Percentiles rank a stretch among this genome's conserved stretches.
Evolutionary conservation across 2,888 invertebrate species (phyloP).

Genomic region (Erpobdella octoculata): DNA sequence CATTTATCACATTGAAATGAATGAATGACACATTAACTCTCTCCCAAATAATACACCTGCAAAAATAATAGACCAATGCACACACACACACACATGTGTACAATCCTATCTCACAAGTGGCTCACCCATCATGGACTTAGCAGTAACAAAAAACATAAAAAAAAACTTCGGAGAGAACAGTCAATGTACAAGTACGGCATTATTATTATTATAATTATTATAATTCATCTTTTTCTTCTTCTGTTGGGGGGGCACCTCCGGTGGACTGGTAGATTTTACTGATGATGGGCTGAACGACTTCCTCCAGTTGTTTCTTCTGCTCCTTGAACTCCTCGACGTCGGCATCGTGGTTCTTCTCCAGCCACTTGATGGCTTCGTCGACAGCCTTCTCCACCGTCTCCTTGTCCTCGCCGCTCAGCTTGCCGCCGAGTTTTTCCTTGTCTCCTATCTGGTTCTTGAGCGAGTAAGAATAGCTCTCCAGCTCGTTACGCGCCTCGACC

Average conservation of each 20-base stretch:
- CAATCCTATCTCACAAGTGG: too few relatives aligned
- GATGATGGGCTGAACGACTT: slow-evolving; percentile 91
- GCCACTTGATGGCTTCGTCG: slow-evolving; percentile 92
- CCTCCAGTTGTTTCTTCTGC: slow-evolving; percentile 86
- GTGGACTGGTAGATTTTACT: slow-evolving; percentile 81
- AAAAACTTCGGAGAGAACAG: too few relatives aligned
- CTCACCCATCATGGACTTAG: too few relatives aligned
- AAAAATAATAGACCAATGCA: too few relatives aligned
- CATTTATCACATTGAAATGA: too few relatives aligned
- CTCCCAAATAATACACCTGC: too few relatives aligned
- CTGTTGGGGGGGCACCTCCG: slow-evolving; percentile 59
- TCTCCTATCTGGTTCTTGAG: slow-evolving; percentile 91
- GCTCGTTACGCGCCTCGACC: slow-evolving; percentile 89
- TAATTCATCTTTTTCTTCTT: slow-evolving; percentile 62
- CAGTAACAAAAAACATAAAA: too few relatives aligned
- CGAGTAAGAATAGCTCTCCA: slow-evolving; percentile 87
- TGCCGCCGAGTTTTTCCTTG: slow-evolving; percentile 91
- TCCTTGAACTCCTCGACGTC: slow-evolving; percentile 84
- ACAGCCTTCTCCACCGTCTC: slow-evolving; percentile 86
- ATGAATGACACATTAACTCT: too few relatives aligned
- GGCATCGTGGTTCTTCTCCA: slow-evolving; percentile 87
- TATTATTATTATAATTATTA: too few relatives aligned
- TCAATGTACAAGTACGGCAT: too few relatives aligned
- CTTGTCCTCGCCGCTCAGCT: slow-evolving; percentile 79
- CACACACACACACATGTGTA: too few relatives aligned